Evolutionary conservation across 2,888 invertebrate species (phyloP), one percentile per base, ranked within the genome.

Genomic region (Strigamia maritima): DNA sequence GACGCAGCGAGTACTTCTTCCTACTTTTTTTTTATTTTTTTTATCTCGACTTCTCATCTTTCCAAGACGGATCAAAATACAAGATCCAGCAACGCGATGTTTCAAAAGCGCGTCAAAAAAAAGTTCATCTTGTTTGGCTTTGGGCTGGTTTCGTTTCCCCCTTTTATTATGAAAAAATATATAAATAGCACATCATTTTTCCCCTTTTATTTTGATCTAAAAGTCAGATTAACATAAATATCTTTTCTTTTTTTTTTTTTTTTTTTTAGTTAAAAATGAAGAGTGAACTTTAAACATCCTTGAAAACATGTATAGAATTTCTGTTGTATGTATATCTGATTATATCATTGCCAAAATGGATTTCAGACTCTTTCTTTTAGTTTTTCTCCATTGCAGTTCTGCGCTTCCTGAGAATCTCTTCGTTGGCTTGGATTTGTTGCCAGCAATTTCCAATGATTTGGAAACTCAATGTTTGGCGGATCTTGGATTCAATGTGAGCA

Each of bases 31-130:
- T n/a, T n/a, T n/a, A n/a, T n/a, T n/a, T n/a, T n/a, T n/a, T 60
- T 60, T 60, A 60, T 60, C 60, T 60, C 60, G n/a, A 6, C 60
- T 60, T 60, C 60, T 60, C 60, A 60, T 60, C 60, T 60, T 60
- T 60, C 60, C 7, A 60, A 60, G 19, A 19, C 60, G 60, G 60
- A 60, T 60, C 60, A 60, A 60, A 60, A 60, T 60, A 60, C 60
- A 60, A 24, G 40, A 44, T 44, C 40, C 24, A 19, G 24, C 4
- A 60, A 60, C 8, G 60, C 16, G 60, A 60, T 60, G 60, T 24
- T 60, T 60, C n/a, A 8, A 60, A 60, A 19, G 60, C 19, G 60
- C 60, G 22, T 44, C 40, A 44, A 44, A 44, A 54, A 54, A 60
- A 60, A 60, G 60, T 60, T 60, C 60, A 60, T 60, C 60, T 60